Base-by-base conservation (phyloP, 2,797 vertebrate species). In the Pangasius krempfi region DNA sequence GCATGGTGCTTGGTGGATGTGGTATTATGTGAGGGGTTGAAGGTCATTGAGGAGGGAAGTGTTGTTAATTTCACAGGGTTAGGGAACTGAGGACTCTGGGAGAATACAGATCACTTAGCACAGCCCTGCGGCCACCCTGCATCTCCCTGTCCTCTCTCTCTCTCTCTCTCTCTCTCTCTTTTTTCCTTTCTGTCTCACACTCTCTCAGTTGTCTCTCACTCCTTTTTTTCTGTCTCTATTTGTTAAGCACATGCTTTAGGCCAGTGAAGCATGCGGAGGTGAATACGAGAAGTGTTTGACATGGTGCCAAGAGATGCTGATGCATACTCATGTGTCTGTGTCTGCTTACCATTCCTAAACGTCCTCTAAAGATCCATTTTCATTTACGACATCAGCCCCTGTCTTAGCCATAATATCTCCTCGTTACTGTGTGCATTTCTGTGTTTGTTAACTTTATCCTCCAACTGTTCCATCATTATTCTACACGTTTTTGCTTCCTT, bases 11-110 rank as follows among this genome's bases (percentile, higher is more conserved):
- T 97, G 97, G 96, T 97, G 98, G 98, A 98, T 99, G 97, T 95
- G 97, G 98, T 98, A 98, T 99, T 99, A 98, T 97, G 97, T 96
- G 96, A 92, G 96, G 95, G 98, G 98, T 99, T 97, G 93, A 92
- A 94, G 95, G 96, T 96, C 96, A 93, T 94, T 95, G 97, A 97
- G 97, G 97, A 97, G 98, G 97, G 97, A 98, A 98, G 97, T 98
- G 97, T 97, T 99, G 97, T 99, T 99, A 99, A 99, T 99, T 99
- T 99, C 99, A 99, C 98, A 98, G 99, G 99, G 99, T 99, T 99
- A 99, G 97, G 97, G 97, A 98, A 97, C 97, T 97, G 97, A 97
- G 97, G 97, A 99, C 98, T 99, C 97, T 96, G 95, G 94, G 97
- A 97, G 98, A 99, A 98, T 98, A 99, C 98, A 99, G 98, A 99